Evolutionary conservation across 2,113 vertebrate genomes (phyloP).

Genomic region (Hydrolagus affinis): DNA sequence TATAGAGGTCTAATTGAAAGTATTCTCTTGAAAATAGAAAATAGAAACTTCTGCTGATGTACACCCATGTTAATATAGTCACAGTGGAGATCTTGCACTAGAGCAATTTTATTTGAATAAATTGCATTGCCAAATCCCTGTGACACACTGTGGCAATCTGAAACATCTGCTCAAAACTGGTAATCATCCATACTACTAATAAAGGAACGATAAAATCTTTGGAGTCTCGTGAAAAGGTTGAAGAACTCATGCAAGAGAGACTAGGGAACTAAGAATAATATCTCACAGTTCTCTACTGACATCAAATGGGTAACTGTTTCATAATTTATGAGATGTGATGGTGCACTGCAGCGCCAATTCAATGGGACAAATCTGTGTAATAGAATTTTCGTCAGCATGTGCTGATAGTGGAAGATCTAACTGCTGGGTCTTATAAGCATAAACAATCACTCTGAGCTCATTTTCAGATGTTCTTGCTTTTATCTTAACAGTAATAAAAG

Average conservation of each 20-base stretch:
- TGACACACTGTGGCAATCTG: constrained; percentile 1
- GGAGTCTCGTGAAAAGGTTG: constrained; percentile 3
- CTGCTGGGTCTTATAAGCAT: too few relatives aligned
- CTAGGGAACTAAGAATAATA: not conserved
- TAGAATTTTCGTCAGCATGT: not conserved
- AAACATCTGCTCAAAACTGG: constrained; percentile 17
- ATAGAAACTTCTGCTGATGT: not conserved
- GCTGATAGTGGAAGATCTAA: not conserved
- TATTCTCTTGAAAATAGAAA: not conserved
- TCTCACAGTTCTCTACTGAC: not conserved
- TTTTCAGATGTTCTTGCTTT: not conserved
- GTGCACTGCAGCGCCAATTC: not conserved
- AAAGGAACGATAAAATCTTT: not conserved
- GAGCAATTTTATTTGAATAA: not conserved
- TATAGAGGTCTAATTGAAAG: not conserved
- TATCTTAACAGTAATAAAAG: not conserved
- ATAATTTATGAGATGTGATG: not conserved
- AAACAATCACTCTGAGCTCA: not conserved
- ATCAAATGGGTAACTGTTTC: not conserved
- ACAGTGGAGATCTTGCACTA: not conserved
- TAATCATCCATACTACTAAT: constrained; percentile 17
- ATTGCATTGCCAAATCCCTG: constrained; percentile 1
- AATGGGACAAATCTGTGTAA: not conserved
- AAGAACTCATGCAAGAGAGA: not conserved
- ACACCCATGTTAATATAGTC: constrained; percentile 7